A percentile compares a stretch with the other conserved stretches of the same genome.
These are phyloP conservation scores for Achroia grisella DNA, from an alignment of 1,140 invertebrate species.

Conservation along the genomic window DNA sequence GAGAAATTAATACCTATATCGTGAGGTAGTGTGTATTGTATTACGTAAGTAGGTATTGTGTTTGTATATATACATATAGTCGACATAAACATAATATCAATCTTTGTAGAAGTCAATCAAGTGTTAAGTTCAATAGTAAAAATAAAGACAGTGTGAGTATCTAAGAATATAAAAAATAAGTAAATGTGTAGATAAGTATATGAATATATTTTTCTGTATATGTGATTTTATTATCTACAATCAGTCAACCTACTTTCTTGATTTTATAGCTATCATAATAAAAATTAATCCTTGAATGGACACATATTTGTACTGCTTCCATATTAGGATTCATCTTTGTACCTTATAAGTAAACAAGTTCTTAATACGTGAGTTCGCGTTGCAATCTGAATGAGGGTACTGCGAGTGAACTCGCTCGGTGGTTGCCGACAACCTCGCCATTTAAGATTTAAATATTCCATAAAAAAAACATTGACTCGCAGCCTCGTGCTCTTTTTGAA, in stretches of 20 bases:
- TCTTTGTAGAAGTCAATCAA: no score
- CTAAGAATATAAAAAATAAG: no score
- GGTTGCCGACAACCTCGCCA: conserved; percentile 13
- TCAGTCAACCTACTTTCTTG: conserved; percentile 5
- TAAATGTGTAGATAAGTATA: no score
- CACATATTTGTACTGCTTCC: conserved; percentile 41
- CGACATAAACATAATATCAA: no score
- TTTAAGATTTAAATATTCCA: conserved; percentile 41
- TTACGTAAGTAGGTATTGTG: no score
- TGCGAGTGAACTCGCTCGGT: conserved; percentile 33
- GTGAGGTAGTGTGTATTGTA: no score
- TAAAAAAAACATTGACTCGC: conserved; percentile 22
- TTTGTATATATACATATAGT: no score
- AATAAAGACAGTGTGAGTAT: no score
- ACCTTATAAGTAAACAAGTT: conserved; percentile 65
- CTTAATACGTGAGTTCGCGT: conserved; percentile 53
- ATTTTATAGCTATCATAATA: conserved; percentile 3
- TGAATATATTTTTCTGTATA: no score
- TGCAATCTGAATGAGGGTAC: conserved; percentile 45
- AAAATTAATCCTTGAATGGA: conserved; percentile 53
- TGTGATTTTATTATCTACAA: conserved; percentile 7
- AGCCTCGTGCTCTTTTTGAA: conserved; percentile 10
- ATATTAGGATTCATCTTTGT: conserved; percentile 39
- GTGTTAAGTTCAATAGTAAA: no score
- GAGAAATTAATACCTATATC: no score